Percentiles rank a stretch among this genome's conserved stretches.
Evolutionary conservation across 2,113 vertebrate genomes (phyloP).

Genomic region (Pseudorhombus dupliciocellatus): DNA sequence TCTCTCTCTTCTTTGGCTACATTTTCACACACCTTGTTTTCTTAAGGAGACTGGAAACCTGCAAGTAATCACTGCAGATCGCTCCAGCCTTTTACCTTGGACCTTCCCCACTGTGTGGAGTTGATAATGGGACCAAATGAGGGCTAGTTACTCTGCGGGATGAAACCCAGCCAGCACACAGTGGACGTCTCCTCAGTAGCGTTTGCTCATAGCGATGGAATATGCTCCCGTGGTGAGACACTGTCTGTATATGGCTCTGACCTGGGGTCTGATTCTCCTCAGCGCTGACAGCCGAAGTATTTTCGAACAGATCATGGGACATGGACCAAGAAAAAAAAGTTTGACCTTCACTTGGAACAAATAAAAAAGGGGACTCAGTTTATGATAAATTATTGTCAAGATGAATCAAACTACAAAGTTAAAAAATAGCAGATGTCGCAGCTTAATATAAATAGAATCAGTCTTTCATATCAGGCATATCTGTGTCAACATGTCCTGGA

Average conservation of each 20-base stretch:
- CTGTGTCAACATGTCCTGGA: not conserved
- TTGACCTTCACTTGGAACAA: not conserved
- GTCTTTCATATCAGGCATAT: not conserved
- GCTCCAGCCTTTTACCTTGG: slow-evolving; percentile 16
- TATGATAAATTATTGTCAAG: not conserved
- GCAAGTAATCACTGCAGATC: slow-evolving; percentile 10
- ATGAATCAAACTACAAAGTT: not conserved
- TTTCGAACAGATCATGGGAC: slow-evolving; percentile 17
- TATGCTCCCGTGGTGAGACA: slow-evolving; percentile 19
- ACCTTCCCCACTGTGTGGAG: slow-evolving; percentile 19
- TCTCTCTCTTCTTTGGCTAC: not conserved
- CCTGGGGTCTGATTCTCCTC: slow-evolving; percentile 19
- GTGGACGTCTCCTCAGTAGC: not conserved
- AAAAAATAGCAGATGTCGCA: not conserved
- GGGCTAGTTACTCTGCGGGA: slow-evolving; percentile 12
- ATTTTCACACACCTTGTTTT: not conserved
- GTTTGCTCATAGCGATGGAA: slow-evolving; percentile 27
- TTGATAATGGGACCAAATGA: slow-evolving; percentile 25
- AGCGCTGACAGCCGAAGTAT: slow-evolving; percentile 21
- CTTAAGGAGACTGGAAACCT: slow-evolving; percentile 14
- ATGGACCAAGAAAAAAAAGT: not conserved
- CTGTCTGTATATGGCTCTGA: slow-evolving; percentile 12
- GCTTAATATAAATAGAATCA: no score
- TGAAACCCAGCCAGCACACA: slow-evolving; percentile 22
- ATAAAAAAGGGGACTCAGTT: not conserved